Evolutionary conservation across 2,797 vertebrate species (phyloP).

Genomic region (Typhlichthys subterraneus): DNA sequence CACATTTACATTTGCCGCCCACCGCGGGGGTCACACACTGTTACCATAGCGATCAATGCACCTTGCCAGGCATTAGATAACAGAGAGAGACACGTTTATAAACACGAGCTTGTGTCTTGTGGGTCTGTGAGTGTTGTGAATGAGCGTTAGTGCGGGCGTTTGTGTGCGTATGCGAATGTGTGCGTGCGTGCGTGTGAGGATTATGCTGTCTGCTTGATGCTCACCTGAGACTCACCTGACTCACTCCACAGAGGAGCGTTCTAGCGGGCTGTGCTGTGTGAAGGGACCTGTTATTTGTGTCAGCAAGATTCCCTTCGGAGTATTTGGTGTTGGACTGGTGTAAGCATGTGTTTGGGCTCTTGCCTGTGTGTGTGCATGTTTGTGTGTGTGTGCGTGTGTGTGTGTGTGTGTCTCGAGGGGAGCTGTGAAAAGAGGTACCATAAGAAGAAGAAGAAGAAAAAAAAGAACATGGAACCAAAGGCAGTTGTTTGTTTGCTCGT

Average conservation of each 20-base stretch:
- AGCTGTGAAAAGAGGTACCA: conserved; percentile 60
- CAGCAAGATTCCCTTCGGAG: conserved; percentile 58
- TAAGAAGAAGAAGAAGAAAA: conserved; percentile 15
- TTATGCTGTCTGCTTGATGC: conserved; percentile 14
- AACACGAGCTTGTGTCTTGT: conserved; percentile 14
- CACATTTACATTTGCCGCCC: conserved; percentile 31
- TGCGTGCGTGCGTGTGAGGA: not conserved
- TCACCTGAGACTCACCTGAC: conserved; percentile 65
- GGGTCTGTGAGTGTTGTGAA: not conserved
- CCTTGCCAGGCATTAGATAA: conserved; percentile 36
- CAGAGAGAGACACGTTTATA: conserved; percentile 43
- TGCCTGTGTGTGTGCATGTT: conserved; percentile 29
- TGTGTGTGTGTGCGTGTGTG: conserved; percentile 15
- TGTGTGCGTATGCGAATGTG: not conserved
- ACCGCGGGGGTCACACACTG: conserved; percentile 26
- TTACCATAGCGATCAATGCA: conserved; percentile 24
- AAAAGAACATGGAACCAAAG: conserved; percentile 62
- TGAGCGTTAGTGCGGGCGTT: conserved; percentile 14
- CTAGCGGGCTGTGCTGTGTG: conserved; percentile 28
- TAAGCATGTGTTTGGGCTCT: conserved; percentile 47
- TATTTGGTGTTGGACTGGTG: conserved; percentile 55
- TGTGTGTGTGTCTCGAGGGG: conserved; percentile 17
- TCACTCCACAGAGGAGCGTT: conserved; percentile 54
- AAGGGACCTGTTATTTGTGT: conserved; percentile 66
- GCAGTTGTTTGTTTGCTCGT: conserved; percentile 75